A percentile compares a stretch with the other conserved stretches of the same genome.
These are phyloP conservation scores for Lumbricus terrestris DNA, from an alignment of 2,888 invertebrate species.

Conservation along the genomic window DNA sequence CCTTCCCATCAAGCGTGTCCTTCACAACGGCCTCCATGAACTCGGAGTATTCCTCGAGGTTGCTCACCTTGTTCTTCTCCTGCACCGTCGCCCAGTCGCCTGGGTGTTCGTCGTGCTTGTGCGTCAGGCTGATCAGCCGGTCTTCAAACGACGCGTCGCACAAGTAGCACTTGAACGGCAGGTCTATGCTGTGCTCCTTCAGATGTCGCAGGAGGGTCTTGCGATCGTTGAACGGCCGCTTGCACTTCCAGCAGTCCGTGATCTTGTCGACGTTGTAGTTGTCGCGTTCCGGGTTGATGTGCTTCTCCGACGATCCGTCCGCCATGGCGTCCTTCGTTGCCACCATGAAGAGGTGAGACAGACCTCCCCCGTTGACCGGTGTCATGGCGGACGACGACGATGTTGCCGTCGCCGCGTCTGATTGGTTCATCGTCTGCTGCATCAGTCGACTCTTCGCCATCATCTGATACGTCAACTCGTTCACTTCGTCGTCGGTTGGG, in stretches of 20 bases:
- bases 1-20: constrained; percentile 32
- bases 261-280: constrained; percentile 57
- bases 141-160: constrained; percentile 84
- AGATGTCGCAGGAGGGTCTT: constrained; percentile 53
- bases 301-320: neutral
- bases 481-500: neutral
- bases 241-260: constrained; percentile 54
- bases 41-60: constrained; percentile 47
- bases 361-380: neutral
- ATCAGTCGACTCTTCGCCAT: neutral
- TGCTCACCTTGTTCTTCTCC: constrained; percentile 54
- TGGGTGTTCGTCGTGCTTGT: constrained; percentile 71
- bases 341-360: neutral
- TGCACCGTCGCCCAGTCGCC: constrained; percentile 79
- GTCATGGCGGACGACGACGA: neutral
- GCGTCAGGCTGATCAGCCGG: constrained; percentile 76
- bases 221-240: constrained; percentile 46
- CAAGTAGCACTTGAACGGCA: constrained; percentile 82
- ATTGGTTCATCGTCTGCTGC: neutral
- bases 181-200: constrained; percentile 60
- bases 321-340: neutral
- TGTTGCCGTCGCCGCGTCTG: neutral
- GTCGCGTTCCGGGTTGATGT: constrained; percentile 53
- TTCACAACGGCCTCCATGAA: constrained; percentile 50
- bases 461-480: neutral